phyloP scores from a whole-genome alignment of 2,113 vertebrate species.

The Callocephalon fimbriatum region DNA sequence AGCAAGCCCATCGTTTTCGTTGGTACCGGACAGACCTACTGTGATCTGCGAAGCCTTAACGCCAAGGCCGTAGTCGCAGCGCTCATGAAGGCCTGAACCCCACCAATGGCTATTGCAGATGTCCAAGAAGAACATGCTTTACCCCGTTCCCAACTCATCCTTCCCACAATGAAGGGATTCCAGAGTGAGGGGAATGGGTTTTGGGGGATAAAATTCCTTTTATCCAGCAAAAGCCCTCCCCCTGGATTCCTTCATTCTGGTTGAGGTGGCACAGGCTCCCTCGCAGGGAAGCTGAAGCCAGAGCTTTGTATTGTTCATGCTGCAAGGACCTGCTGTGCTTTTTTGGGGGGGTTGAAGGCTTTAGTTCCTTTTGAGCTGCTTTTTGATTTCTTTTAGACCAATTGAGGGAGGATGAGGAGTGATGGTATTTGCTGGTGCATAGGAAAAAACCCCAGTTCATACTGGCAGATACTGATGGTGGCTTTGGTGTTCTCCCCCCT shows the following conservation, averaged over 20 bases:
- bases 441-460: neutral
- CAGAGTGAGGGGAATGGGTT: rapidly evolving
- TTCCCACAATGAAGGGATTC: constrained; percentile 32
- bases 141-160: constrained; percentile 48
- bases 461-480: constrained; percentile 36
- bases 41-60: constrained; percentile 96
- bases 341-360: neutral
- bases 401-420: neutral
- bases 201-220: neutral
- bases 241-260: constrained; percentile 20
- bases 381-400: neutral
- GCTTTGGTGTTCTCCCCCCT: constrained; percentile 60
- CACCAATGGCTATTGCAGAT: constrained; percentile 62
- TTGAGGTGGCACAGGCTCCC: constrained; percentile 8
- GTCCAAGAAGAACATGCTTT: constrained; percentile 72
- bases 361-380: neutral
- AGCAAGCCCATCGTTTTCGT: constrained; percentile 98
- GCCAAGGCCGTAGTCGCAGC: constrained; percentile 94
- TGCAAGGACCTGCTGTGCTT: neutral
- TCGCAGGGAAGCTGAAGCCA: neutral
- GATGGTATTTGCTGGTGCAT: neutral
- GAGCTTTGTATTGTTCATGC: constrained; percentile 67
- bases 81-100: constrained; percentile 94
- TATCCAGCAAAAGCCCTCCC: neutral
- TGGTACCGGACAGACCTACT: constrained; percentile 97